phyloP scores from a whole-genome alignment of 1,140 invertebrate species.

The Microplitis mediator region DNA sequence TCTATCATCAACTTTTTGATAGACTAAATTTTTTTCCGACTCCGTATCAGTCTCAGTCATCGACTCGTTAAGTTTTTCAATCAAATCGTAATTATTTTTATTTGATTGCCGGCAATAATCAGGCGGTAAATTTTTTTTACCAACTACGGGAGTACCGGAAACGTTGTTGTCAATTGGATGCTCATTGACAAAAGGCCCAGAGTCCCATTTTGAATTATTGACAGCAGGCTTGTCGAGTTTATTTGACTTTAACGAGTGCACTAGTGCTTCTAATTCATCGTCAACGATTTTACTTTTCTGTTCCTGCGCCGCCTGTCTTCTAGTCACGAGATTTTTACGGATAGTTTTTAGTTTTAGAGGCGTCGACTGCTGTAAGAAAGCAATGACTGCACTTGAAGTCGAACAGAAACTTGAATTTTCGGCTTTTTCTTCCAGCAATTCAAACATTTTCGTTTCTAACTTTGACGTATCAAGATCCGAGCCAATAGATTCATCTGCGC shows the following conservation, averaged over 20 bases:
- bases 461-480: slow-evolving; percentile 57
- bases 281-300: neutral
- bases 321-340: slow-evolving; percentile 16
- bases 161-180: neutral
- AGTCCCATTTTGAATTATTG: slow-evolving; percentile 26
- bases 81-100: no score
- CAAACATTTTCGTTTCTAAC: slow-evolving; percentile 67
- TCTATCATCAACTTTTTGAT: slow-evolving; percentile 7
- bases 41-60: no score
- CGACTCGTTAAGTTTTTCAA: no score
- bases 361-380: slow-evolving; percentile 64
- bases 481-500: slow-evolving; percentile 26
- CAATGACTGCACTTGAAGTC: slow-evolving; percentile 69
- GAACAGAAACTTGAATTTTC: slow-evolving; percentile 74
- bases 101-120: no score
- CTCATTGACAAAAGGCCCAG: slow-evolving; percentile 22
- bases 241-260: slow-evolving; percentile 8
- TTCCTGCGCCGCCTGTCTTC: neutral
- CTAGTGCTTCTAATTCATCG: neutral
- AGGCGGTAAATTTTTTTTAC: no score
- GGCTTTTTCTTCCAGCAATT: slow-evolving; percentile 73
- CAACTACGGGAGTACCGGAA: no score
- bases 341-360: slow-evolving; percentile 53
- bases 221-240: slow-evolving; percentile 12
- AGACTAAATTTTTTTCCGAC: neutral